These are phyloP conservation scores for Chaitophorus viminalis DNA, from an alignment of 2,888 invertebrate genomes.

Conservation along the genomic window DNA sequence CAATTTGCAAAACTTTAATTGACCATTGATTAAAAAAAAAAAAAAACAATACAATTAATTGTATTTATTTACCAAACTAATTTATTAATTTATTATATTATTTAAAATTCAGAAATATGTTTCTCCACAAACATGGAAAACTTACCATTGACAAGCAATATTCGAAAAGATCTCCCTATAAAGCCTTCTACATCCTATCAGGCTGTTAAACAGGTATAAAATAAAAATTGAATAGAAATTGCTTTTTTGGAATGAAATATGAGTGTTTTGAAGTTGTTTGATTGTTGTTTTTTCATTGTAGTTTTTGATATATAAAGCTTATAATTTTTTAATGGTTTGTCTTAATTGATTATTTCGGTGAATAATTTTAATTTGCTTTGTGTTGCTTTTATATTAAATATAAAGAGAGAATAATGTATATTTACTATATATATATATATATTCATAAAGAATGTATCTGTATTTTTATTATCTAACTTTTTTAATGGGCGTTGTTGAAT, in stretches of 20 bases:
- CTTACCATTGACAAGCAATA: slow-evolving; percentile 58
- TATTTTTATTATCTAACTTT: slow-evolving; percentile 1
- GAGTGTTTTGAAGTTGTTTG: neutral
- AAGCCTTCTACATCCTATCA: slow-evolving; percentile 58
- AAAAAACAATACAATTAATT: neutral
- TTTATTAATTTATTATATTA: slow-evolving; percentile 5
- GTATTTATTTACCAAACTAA: neutral
- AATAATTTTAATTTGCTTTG: neutral
- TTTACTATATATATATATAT: neutral
- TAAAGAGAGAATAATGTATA: neutral
- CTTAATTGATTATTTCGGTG: neutral
- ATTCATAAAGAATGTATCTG: neutral
- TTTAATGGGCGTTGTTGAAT: slow-evolving; percentile 33
- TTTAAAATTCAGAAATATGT: slow-evolving; percentile 55
- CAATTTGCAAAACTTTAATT: neutral
- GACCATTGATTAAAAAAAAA: neutral
- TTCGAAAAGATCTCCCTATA: slow-evolving; percentile 51
- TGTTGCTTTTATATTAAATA: neutral
- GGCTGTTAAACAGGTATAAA: slow-evolving; percentile 56
- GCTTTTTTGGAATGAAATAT: slow-evolving; percentile 39
- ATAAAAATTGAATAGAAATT: slow-evolving; percentile 16
- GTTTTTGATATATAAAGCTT: neutral
- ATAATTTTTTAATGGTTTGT: neutral
- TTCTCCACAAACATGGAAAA: slow-evolving; percentile 58
- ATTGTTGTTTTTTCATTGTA: slow-evolving; percentile 2